Percentiles rank a stretch among this genome's conserved stretches.
phyloP scores from a whole-genome alignment of 2,888 invertebrate species.

The Cryptocephalus moraei region DNA sequence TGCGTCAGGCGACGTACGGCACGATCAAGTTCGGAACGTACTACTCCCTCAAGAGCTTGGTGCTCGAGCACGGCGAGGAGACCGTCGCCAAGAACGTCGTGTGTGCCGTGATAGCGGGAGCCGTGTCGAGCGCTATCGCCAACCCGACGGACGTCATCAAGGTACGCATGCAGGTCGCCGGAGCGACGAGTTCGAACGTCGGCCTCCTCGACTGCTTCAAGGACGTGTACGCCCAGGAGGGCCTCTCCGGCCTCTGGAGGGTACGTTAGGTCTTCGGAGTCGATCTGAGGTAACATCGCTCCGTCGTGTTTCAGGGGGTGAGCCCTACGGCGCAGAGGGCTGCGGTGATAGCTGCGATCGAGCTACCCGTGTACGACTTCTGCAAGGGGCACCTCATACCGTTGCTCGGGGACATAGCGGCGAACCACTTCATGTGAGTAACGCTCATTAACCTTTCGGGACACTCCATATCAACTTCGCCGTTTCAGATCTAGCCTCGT shows the following conservation, averaged over 20 bases:
- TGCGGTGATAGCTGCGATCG: conserved; percentile 86
- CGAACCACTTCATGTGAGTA: conserved; percentile 79
- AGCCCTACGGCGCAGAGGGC: conserved; percentile 89
- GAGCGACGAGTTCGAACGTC: conserved; percentile 37
- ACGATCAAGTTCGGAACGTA: conserved; percentile 95
- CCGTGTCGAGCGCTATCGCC: conserved; percentile 88
- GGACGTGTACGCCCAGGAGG: conserved; percentile 76
- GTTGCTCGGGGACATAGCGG: conserved; percentile 65
- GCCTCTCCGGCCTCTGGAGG: conserved; percentile 77
- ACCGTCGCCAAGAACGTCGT: conserved; percentile 59
- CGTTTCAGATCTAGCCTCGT: conserved; percentile 71
- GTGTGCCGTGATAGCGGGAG: conserved; percentile 78
- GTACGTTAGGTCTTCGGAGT: conserved; percentile 33
- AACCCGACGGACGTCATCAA: conserved; percentile 95
- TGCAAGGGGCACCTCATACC: conserved; percentile 66
- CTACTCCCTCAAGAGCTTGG: conserved; percentile 71
- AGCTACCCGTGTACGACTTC: conserved; percentile 87
- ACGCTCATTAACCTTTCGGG: neutral
- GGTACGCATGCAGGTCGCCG: conserved; percentile 83
- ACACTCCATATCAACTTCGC: neutral
- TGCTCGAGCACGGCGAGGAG: conserved; percentile 48
- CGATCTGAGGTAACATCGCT: too few species aligned
- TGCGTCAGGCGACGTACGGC: conserved; percentile 90
- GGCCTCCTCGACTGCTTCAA: conserved; percentile 67
- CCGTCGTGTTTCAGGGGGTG: conserved; percentile 57